phyloP scores from a whole-genome alignment of 2,113 vertebrate genomes.

The Tiliqua scincoides region DNA sequence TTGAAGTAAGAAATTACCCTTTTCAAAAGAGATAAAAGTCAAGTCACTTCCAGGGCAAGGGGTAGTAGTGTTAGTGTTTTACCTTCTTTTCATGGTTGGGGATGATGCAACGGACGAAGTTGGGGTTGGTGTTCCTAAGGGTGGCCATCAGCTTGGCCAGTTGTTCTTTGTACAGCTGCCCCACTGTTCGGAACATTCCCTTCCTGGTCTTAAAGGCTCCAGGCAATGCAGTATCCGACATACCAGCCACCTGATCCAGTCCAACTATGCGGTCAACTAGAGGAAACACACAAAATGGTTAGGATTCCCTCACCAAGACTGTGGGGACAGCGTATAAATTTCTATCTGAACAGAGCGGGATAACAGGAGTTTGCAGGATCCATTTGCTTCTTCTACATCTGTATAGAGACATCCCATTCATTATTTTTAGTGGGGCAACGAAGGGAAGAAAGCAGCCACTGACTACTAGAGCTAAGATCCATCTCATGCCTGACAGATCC shows the following conservation, averaged over 20 bases:
- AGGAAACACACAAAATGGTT: constrained; percentile 24
- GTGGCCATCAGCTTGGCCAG: constrained; percentile 98
- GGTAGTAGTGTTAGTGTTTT: background rate
- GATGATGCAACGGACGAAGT: constrained; percentile 98
- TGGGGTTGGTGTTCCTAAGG: constrained; percentile 95
- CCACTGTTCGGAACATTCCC: constrained; percentile 98
- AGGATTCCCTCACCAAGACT: background rate
- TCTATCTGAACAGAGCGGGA: constrained; percentile 46
- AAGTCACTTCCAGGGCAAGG: background rate
- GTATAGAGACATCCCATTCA: constrained; percentile 56
- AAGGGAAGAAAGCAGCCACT: constrained; percentile 59
- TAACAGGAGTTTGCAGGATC: constrained; percentile 45
- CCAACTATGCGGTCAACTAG: constrained; percentile 97
- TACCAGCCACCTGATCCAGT: constrained; percentile 95
- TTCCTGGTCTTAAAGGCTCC: constrained; percentile 97
- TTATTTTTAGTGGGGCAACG: constrained; percentile 63
- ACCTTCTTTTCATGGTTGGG: constrained; percentile 99
- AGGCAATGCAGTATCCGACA: constrained; percentile 88
- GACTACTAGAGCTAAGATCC: constrained; percentile 50
- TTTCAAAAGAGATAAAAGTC: too few relatives aligned
- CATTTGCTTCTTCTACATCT: constrained; percentile 60
- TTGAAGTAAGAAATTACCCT: too few relatives aligned
- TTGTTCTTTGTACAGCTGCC: constrained; percentile 98
- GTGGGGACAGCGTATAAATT: background rate
- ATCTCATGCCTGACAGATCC: constrained; percentile 57